Conservation (phyloP, 2,888 invertebrate species). For the Metopia argyrocephala region DNA sequence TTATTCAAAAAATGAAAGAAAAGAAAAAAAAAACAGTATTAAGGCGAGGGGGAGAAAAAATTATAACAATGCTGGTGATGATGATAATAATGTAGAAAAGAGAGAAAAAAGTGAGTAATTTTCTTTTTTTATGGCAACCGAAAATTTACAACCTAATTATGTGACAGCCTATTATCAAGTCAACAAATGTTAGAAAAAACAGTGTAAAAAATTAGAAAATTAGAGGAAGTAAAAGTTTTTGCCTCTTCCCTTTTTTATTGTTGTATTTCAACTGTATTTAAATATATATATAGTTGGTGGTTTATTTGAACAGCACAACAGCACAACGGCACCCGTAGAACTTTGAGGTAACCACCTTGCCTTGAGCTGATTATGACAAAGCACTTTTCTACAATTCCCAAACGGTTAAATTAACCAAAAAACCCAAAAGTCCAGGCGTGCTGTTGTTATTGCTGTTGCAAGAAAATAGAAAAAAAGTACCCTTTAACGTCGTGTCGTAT, state of each 20-base stretch:
- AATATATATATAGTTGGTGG: slow-evolving; percentile 35
- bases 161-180: slow-evolving; percentile 77
- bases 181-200: slow-evolving; percentile 70
- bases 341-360: slow-evolving; percentile 69
- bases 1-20: neutral
- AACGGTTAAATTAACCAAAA: slow-evolving; percentile 76
- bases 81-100: slow-evolving; percentile 24
- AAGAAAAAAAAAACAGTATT: neutral
- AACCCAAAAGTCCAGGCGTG: slow-evolving; percentile 69
- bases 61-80: slow-evolving; percentile 13
- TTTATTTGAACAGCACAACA: neutral
- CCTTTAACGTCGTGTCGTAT: slow-evolving; percentile 40
- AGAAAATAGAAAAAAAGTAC: neutral
- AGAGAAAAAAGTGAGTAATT: slow-evolving; percentile 13
- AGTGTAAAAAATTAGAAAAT: slow-evolving; percentile 20
- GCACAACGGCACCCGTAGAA: too few relatives aligned
- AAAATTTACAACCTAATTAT: slow-evolving; percentile 73
- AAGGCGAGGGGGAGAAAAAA: neutral
- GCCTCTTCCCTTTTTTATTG: slow-evolving; percentile 49
- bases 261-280: slow-evolving; percentile 39
- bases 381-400: slow-evolving; percentile 71
- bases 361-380: slow-evolving; percentile 76
- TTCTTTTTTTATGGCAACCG: slow-evolving; percentile 46
- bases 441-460: neutral
- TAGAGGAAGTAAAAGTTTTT: slow-evolving; percentile 68